phyloP scores from a whole-genome alignment of 2,888 invertebrate genomes.

The Clanis bilineata region DNA sequence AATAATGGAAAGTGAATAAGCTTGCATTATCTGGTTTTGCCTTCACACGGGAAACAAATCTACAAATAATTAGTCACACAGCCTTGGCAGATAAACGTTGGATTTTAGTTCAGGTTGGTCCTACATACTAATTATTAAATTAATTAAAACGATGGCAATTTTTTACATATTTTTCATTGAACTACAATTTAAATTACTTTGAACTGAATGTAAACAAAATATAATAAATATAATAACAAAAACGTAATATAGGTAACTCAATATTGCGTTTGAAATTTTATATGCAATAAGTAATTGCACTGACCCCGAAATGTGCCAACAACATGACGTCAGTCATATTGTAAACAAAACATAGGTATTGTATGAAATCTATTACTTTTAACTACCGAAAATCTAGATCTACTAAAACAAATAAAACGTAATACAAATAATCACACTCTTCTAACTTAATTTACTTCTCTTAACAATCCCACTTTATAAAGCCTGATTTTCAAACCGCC shows the following conservation, averaged over 20 bases:
- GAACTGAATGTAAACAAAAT: neutral
- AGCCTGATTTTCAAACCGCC: too few species aligned
- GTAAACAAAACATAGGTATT: neutral
- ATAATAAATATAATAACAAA: neutral
- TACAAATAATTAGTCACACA: slow-evolving; percentile 30
- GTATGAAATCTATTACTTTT: neutral
- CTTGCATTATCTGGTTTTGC: slow-evolving; percentile 22
- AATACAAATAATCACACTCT: too few species aligned
- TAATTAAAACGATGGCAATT: neutral
- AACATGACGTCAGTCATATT: neutral
- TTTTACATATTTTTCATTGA: neutral
- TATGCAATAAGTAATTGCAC: neutral
- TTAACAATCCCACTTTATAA: too few species aligned
- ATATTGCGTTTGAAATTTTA: neutral
- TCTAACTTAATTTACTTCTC: too few species aligned
- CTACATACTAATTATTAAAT: neutral
- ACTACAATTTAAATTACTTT: neutral
- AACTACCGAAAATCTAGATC: neutral
- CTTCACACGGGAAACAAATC: slow-evolving; percentile 41
- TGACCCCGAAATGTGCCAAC: neutral
- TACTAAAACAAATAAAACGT: too few species aligned
- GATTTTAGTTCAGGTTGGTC: neutral
- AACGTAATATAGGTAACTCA: slow-evolving; percentile 1
- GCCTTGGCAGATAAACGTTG: slow-evolving; percentile 24
- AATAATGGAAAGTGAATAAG: slow-evolving; percentile 38